A percentile compares a stretch with the other conserved stretches of the same genome.
These are phyloP conservation scores for Cyclargus thomasi DNA, from an alignment of 1,140 invertebrate species.

Conservation along the genomic window DNA sequence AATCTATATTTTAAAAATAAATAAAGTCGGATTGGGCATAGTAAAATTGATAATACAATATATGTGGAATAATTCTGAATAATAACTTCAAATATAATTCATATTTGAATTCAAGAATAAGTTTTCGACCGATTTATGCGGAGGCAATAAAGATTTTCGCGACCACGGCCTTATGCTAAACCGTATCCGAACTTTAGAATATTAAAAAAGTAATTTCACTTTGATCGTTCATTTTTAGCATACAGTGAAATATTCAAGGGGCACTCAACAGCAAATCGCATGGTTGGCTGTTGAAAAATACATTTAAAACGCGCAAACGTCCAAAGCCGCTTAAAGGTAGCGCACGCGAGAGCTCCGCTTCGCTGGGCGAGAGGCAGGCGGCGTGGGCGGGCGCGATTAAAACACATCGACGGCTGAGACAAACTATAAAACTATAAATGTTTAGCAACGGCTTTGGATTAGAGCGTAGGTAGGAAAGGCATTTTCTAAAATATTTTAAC, in stretches of 20 bases:
- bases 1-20: too few species aligned
- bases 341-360: slow-evolving; percentile 7
- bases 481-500: too few species aligned
- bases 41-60: too few species aligned
- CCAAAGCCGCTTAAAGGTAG: slow-evolving; percentile 17
- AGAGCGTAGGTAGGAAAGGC: not conserved
- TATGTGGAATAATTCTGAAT: too few species aligned
- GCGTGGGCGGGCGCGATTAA: not conserved
- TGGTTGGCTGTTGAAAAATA: slow-evolving; percentile 15
- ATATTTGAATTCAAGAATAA: too few species aligned
- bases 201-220: slow-evolving; percentile 11
- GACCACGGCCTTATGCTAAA: not conserved
- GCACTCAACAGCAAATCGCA: slow-evolving; percentile 12
- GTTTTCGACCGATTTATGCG: not conserved
- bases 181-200: not conserved
- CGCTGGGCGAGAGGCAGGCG: slow-evolving; percentile 3
- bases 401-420: slow-evolving; percentile 1
- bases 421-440: not conserved
- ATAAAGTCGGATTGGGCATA: too few species aligned
- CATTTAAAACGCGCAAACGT: slow-evolving; percentile 21
- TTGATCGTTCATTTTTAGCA: slow-evolving; percentile 15
- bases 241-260: slow-evolving; percentile 14
- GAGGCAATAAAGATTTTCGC: not conserved
- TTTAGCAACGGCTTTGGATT: not conserved
- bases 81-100: too few species aligned